Percentiles rank a stretch among this genome's conserved stretches.
These are phyloP conservation scores for Megalops cyprinoides DNA, from an alignment of 2,797 vertebrate genomes.

Conservation along the genomic window DNA sequence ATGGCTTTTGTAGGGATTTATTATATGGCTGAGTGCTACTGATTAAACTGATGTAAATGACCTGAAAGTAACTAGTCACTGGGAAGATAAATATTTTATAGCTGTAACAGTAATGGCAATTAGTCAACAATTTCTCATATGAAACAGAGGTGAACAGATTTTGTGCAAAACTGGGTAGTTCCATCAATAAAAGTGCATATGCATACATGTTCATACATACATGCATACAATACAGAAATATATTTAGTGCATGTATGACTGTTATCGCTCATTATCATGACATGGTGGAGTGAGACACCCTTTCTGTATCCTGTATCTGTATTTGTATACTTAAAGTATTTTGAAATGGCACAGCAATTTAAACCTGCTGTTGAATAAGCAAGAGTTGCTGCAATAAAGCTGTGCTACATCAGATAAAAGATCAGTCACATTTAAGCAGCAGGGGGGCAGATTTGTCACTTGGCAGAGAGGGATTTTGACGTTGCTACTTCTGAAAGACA, in stretches of 20 bases:
- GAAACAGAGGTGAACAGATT: neutral
- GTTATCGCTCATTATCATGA: no score
- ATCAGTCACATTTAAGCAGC: neutral
- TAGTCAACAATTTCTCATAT: neutral
- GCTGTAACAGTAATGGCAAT: neutral
- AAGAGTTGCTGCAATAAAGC: neutral
- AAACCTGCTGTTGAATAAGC: neutral
- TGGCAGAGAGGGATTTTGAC: conserved; percentile 18
- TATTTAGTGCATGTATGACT: no score
- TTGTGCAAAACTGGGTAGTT: no score
- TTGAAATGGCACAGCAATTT: neutral
- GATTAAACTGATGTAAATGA: neutral
- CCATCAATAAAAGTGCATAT: neutral
- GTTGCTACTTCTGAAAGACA: neutral
- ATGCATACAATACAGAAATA: no score
- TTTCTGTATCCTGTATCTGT: neutral
- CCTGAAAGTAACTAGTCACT: neutral
- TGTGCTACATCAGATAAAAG: neutral
- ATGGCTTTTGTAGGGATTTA: neutral
- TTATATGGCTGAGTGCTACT: neutral
- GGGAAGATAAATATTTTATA: neutral
- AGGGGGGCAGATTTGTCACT: neutral
- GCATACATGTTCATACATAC: neutral
- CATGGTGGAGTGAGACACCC: neutral
- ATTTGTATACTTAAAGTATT: no score